Evolutionary conservation across 1,140 invertebrate genomes (phyloP), one percentile per base, ranked within the genome.

Genomic region (Diorhabda carinulata): DNA sequence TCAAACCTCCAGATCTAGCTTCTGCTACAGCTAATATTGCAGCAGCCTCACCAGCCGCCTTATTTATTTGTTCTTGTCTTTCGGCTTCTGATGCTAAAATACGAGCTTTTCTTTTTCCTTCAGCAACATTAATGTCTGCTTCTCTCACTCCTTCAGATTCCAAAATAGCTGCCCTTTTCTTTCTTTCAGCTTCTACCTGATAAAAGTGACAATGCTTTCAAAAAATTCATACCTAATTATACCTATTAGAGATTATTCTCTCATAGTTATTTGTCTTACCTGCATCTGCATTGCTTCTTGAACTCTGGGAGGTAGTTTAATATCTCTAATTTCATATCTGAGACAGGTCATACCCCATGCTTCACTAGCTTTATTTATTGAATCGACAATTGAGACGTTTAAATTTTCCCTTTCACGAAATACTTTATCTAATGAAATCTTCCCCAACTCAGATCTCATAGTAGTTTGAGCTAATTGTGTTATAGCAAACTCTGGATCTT

Each of bases 241-340:
- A 25, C 25, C 25, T 25, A 25, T 25, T 25, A 25, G 25, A 25
- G 25, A 1, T 25, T 25, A 25, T 25, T 25, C 4, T 3, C 2
- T 52, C 6, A 52, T 52, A 52, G n/a, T 8, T n/a, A 52, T 6
- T 52, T 52, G 6, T 8, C 45, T 44, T 45, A 71, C 77, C 86
- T 99, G 98, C 96, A 98, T 98, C 83, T 99, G 98, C 98, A 99
- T 99, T 4, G 98, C 98, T 84, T 98, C 97, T 78, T 98, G 95
- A 3, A 99, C 94, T 81, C 95, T 88, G 2, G 84, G 81, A 5
- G 98, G 98, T 73, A 99, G 83, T 81, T 91, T 93, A 75, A 98
- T 97, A 80, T 98, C 95, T 83, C 93, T 88, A 78, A 99, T 99
- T 90, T 99, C 98, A 84, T 99, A 99, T 81, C 98, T 86, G 63